Evolutionary conservation across 1,140 invertebrate genomes (phyloP).

Genomic region (Diorhabda carinulata): DNA sequence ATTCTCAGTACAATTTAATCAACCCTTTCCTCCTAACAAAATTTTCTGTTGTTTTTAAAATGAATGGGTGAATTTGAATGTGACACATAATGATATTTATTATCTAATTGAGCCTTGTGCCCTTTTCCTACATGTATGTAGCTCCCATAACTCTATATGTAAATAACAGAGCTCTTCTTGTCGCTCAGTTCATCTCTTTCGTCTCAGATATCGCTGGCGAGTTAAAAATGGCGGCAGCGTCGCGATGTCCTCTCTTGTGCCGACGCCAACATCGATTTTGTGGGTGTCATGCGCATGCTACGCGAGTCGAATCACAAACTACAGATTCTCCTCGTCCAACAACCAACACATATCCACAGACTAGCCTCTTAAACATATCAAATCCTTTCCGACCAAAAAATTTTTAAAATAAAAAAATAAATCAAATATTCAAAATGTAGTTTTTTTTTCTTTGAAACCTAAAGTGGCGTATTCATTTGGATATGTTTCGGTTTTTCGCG

Average conservation of each 20-base stretch:
- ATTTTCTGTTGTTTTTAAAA: too few species aligned
- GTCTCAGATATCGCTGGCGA: conserved; percentile 23
- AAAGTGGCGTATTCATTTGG: background rate
- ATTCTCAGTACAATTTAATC: too few species aligned
- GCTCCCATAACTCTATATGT: too few species aligned
- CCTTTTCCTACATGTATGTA: too few species aligned
- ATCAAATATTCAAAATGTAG: background rate
- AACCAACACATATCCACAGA: conserved; percentile 17
- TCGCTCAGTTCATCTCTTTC: conserved; percentile 10
- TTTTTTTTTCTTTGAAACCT: background rate
- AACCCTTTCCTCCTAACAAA: too few species aligned
- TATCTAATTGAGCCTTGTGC: too few species aligned
- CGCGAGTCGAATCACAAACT: conserved; percentile 35
- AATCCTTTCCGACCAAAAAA: background rate
- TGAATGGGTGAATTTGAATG: too few species aligned
- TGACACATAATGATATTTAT: too few species aligned
- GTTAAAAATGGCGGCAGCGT: background rate
- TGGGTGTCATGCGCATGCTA: conserved; percentile 28
- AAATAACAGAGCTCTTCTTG: background rate
- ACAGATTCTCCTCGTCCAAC: conserved; percentile 28
- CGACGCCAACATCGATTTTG: conserved; percentile 35
- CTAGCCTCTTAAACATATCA: conserved; percentile 9
- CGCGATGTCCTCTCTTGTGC: conserved; percentile 20
- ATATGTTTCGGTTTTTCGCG: background rate
- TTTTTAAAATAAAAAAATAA: too few species aligned